These are phyloP conservation scores for Resseliella maxima DNA, from an alignment of 2,888 invertebrate species.

Conservation along the genomic window DNA sequence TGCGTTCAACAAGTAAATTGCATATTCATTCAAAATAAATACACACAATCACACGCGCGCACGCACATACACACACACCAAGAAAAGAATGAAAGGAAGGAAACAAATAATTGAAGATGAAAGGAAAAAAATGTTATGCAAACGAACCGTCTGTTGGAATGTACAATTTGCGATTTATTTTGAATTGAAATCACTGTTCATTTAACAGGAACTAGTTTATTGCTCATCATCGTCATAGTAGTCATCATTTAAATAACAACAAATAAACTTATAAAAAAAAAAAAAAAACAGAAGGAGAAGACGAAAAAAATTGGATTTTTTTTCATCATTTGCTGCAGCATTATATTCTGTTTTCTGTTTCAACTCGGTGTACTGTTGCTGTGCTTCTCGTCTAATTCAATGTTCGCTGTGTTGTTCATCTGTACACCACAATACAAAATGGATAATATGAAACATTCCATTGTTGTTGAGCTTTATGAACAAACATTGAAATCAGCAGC, in stretches of 20 bases:
- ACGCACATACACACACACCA: neutral
- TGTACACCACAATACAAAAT: neutral
- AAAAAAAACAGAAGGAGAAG: too few species aligned
- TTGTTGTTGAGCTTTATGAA: neutral
- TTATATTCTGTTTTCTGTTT: conserved; percentile 1
- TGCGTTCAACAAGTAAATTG: conserved; percentile 35
- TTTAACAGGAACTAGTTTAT: too few species aligned
- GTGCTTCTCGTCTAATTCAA: conserved; percentile 1
- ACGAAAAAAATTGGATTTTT: too few species aligned
- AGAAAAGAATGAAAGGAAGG: neutral
- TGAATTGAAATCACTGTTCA: neutral
- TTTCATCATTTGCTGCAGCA: neutral
- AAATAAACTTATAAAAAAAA: neutral
- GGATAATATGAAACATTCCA: neutral
- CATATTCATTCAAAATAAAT: neutral
- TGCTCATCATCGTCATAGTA: too few species aligned
- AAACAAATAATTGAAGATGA: neutral
- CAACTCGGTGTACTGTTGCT: neutral
- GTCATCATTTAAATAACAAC: too few species aligned
- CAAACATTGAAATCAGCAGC: too few species aligned
- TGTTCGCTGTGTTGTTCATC: neutral
- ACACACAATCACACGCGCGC: neutral
- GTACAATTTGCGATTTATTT: neutral
- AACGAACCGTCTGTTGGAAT: neutral
- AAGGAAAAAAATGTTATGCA: too few species aligned